These are phyloP conservation scores for Diadegma fenestrale DNA, from an alignment of 2,888 invertebrate species.

Conservation along the genomic window DNA sequence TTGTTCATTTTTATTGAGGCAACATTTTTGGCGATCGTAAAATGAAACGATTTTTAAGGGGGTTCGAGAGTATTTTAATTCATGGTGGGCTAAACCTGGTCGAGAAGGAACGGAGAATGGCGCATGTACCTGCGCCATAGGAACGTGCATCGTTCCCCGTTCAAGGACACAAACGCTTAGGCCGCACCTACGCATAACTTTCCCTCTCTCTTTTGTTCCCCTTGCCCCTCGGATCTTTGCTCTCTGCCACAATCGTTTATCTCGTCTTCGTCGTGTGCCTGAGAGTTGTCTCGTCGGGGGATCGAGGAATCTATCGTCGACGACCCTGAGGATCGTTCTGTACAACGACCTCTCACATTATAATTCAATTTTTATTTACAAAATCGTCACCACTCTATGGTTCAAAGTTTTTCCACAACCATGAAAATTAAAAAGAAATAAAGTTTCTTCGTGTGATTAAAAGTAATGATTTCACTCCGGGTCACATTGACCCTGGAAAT, in stretches of 20 bases:
- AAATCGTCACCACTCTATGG: background rate
- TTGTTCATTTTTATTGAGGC: background rate
- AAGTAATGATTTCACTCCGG: background rate
- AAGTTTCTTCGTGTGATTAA: background rate
- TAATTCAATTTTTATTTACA: background rate
- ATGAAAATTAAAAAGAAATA: background rate
- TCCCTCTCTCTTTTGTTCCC: constrained; percentile 65
- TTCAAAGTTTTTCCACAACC: background rate
- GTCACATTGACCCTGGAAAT: background rate
- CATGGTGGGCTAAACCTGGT: constrained; percentile 39
- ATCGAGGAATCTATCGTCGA: constrained; percentile 46
- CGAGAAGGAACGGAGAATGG: constrained; percentile 45
- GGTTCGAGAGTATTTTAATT: background rate
- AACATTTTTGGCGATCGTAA: background rate
- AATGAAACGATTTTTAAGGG: background rate
- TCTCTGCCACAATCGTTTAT: constrained; percentile 40
- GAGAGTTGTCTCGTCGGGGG: constrained; percentile 31
- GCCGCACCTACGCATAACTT: constrained; percentile 71
- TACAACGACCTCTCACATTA: background rate
- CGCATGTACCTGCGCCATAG: constrained; percentile 64
- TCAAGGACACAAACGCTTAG: constrained; percentile 68
- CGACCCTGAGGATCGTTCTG: constrained; percentile 2
- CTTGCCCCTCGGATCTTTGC: constrained; percentile 38
- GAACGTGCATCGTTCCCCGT: constrained; percentile 64
- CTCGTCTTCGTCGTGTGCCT: constrained; percentile 42